phyloP scores from a whole-genome alignment of 2,113 vertebrate species.

The Trinectes maculatus region DNA sequence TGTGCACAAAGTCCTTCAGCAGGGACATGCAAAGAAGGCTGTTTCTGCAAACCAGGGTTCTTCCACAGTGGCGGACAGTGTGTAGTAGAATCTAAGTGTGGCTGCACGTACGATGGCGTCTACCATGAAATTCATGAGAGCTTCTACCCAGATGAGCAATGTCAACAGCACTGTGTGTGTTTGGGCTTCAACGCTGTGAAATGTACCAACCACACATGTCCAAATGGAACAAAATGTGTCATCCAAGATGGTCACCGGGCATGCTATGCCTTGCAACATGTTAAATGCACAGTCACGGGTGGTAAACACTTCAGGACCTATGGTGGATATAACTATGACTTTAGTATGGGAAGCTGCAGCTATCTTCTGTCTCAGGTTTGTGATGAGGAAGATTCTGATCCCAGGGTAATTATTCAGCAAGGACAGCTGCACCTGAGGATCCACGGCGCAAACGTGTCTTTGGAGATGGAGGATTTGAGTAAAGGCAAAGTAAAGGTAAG shows the following conservation, averaged over 20 bases:
- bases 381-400: neutral
- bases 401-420: constrained; percentile 27
- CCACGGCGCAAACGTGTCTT: constrained; percentile 39
- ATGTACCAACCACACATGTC: constrained; percentile 53
- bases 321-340: constrained; percentile 58
- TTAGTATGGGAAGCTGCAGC: constrained; percentile 59
- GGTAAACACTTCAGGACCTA: constrained; percentile 59
- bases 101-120: constrained; percentile 40
- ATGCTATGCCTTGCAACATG: constrained; percentile 40
- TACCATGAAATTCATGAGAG: constrained; percentile 37
- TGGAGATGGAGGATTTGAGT: constrained; percentile 38
- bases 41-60: constrained; percentile 40
- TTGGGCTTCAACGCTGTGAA: constrained; percentile 29
- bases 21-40: constrained; percentile 39
- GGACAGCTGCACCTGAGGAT: constrained; percentile 53
- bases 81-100: constrained; percentile 37
- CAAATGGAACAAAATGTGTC: constrained; percentile 43
- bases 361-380: constrained; percentile 54
- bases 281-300: constrained; percentile 49
- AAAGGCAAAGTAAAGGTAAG: constrained; percentile 61
- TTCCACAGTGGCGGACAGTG: constrained; percentile 29
- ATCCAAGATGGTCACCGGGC: constrained; percentile 46
- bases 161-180: constrained; percentile 54
- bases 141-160: constrained; percentile 52
- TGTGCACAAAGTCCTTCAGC: constrained; percentile 13